Base-by-base conservation (phyloP, 2,113 vertebrate genomes). In the Pholis gunnellus region DNA sequence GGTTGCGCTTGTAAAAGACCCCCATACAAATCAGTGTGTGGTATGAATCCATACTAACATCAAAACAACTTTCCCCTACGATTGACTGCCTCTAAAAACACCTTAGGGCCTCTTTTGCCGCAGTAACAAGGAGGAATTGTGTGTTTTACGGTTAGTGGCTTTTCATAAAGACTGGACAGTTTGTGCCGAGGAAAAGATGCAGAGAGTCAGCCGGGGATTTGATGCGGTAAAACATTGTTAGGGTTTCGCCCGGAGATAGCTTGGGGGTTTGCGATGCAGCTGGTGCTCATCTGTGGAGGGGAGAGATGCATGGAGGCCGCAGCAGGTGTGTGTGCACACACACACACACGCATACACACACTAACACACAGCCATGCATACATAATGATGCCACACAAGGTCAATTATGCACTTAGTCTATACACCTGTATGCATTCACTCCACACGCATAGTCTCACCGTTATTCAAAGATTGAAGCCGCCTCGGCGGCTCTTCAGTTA, bases 141-240 rank as follows among this genome's bases (percentile, higher is more conserved):
- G 80, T 68, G 67, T 89, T 84, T 34, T 85, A 88, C 9, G 3
- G 34, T 22, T 31, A 63, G 80, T 80, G 87, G 83, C 78, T 82
- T 87, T 81, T 76, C 61, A 81, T 87, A 84, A 90, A 83, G 69
- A 79, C 79, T 25, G 72, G 68, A 57, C 80, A 36, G 71, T 81
- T 72, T 72, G 54, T 73, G 72, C 57, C 36, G 1, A 48, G 81
- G 36, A 75, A 0, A 22, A 8, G 81, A 52, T 67, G 36, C 74
- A 40, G 46, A 61, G 63, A 77, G 68, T 52, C 82, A 76, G 72
- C 38, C 36, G 6, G 46, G 78, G 78, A 84, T 82, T 74, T 61
- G 81, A 87, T 74, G 17, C 13, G 34, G 48, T 70, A n/a, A 64
- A 65, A 50, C 60, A 29, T 50, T 9, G 65, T 79, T 63, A 72